Evolutionary conservation across 2,888 invertebrate genomes (phyloP).

Genomic region (Torymus tubicola): DNA sequence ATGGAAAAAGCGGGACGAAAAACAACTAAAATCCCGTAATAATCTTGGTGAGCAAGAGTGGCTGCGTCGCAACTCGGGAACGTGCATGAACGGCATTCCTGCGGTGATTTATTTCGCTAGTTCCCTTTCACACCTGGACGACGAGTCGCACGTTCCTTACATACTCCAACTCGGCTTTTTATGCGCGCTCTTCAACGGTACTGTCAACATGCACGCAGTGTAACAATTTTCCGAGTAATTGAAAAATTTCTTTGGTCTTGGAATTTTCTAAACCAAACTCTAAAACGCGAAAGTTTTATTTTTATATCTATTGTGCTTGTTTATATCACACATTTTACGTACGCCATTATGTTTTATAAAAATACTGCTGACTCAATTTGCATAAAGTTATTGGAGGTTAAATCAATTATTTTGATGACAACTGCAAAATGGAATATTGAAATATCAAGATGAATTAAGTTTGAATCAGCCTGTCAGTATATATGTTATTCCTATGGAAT

Average conservation of each 20-base stretch:
- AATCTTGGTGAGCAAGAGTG: slow-evolving; percentile 2
- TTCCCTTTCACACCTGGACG: slow-evolving; percentile 70
- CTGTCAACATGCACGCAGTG: slow-evolving; percentile 33
- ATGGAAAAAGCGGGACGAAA: neutral
- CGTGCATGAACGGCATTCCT: slow-evolving; percentile 58
- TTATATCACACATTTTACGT: too few relatives aligned
- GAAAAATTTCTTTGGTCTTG: slow-evolving; percentile 52
- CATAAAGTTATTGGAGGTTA: too few relatives aligned
- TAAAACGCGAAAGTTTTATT: too few relatives aligned
- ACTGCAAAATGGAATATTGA: neutral
- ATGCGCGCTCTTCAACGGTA: slow-evolving; percentile 39
- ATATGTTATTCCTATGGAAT: too few relatives aligned
- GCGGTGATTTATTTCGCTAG: slow-evolving; percentile 70
- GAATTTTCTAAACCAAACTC: too few relatives aligned
- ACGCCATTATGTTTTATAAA: too few relatives aligned
- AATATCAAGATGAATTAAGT: slow-evolving; percentile 4
- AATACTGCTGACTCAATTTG: too few relatives aligned
- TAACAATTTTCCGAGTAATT: slow-evolving; percentile 61
- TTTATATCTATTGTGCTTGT: too few relatives aligned
- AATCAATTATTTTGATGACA: slow-evolving; percentile 8
- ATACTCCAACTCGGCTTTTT: slow-evolving; percentile 55
- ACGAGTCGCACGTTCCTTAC: slow-evolving; percentile 63
- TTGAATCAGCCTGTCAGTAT: neutral
- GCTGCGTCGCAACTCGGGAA: neutral
- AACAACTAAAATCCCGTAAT: slow-evolving; percentile 19